A percentile compares a stretch with the other conserved stretches of the same genome.
Conservation (phyloP, 2,888 invertebrate genomes). For the Stenodema calcarata region DNA sequence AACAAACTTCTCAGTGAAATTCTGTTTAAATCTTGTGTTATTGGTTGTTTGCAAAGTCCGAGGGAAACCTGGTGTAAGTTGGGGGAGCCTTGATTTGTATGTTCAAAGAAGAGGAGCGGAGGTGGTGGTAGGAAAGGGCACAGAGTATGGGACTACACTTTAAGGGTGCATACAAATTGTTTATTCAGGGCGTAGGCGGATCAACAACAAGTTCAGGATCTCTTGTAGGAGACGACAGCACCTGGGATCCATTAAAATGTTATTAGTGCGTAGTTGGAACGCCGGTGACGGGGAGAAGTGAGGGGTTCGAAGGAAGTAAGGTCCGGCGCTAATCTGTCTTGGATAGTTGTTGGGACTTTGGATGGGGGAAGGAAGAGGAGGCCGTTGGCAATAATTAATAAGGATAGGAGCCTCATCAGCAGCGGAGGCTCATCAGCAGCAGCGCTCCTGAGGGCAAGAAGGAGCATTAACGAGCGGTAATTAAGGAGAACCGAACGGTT, state of each 20-base stretch:
- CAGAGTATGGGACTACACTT: background rate
- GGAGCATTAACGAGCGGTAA: constrained; percentile 50
- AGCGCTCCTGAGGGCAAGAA: background rate
- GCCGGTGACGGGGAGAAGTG: background rate
- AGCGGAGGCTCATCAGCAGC: constrained; percentile 14
- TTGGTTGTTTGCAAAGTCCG: background rate
- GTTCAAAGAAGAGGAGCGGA: constrained; percentile 4
- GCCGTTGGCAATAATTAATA: constrained; percentile 44
- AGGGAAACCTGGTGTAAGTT: background rate
- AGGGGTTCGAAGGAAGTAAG: background rate
- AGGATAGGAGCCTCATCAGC: constrained; percentile 11
- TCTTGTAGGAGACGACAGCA: constrained; percentile 16
- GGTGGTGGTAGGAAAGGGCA: background rate
- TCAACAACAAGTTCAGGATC: constrained; percentile 5
- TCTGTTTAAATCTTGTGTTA: background rate
- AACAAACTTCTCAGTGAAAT: background rate
- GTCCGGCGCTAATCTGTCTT: constrained; percentile 54
- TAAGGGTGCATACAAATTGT: constrained; percentile 33
- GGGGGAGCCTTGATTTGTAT: constrained; percentile 6
- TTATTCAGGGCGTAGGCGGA: constrained; percentile 12
- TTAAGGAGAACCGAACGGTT: constrained; percentile 25
- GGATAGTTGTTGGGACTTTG: constrained; percentile 52
- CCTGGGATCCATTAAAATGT: constrained; percentile 52
- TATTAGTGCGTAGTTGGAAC: constrained; percentile 46
- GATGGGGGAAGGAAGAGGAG: background rate